Evolutionary conservation across 2,797 vertebrate genomes (phyloP).

Genomic region (Perodicticus potto): DNA sequence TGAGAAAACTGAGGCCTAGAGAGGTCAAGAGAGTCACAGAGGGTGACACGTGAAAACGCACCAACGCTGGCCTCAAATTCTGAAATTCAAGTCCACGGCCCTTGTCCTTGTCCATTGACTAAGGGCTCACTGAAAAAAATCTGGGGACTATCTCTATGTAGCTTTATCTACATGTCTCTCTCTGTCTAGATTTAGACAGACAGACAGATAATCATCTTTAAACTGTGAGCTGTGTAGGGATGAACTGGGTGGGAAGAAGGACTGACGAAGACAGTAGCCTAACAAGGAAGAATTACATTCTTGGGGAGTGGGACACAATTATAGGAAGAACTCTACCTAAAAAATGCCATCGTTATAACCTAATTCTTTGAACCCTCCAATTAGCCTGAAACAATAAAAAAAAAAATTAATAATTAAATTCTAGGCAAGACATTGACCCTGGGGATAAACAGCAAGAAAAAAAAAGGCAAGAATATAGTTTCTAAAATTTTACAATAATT

Average conservation of each 20-base stretch:
- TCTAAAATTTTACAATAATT: neutral
- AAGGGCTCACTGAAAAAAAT: neutral
- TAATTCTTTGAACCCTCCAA: too few species aligned
- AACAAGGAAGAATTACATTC: neutral
- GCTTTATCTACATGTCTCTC: neutral
- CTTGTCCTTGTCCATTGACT: neutral
- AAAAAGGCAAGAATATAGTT: neutral
- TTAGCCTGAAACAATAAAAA: too few species aligned
- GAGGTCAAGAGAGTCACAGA: neutral
- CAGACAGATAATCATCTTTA: neutral
- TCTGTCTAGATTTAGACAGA: neutral
- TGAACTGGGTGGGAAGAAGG: neutral
- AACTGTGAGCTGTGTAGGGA: neutral
- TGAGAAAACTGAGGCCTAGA: neutral
- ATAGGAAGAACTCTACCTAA: too few species aligned
- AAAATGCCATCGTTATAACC: too few species aligned
- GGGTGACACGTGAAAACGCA: neutral
- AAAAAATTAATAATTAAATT: neutral
- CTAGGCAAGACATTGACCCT: neutral
- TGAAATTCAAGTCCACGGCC: neutral
- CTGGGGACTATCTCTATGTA: too few species aligned
- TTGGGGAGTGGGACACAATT: too few species aligned
- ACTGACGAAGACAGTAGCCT: neutral
- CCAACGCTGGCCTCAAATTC: neutral
- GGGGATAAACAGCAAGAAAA: neutral